phyloP scores from a whole-genome alignment of 2,797 vertebrate genomes.

The Loris lydekkerianus region DNA sequence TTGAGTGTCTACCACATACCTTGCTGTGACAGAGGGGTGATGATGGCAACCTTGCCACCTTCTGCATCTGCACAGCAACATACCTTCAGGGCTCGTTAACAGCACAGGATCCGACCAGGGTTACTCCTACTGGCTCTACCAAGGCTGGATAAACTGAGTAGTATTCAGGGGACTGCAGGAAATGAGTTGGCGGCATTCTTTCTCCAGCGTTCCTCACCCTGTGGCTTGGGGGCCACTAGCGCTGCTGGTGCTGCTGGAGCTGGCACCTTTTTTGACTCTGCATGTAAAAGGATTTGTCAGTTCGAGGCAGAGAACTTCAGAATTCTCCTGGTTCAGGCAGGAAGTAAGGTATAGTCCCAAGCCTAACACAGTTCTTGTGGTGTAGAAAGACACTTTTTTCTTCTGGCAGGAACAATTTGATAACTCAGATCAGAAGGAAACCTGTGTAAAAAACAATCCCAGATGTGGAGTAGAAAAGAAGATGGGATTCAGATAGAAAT shows the following conservation, averaged over 20 bases:
- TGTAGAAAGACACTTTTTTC: not conserved
- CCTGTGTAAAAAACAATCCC: slow-evolving; percentile 3
- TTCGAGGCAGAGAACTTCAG: not conserved
- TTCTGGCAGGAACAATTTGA: slow-evolving; percentile 23
- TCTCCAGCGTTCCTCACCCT: not conserved
- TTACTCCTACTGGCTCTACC: not conserved
- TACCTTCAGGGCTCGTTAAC: not conserved
- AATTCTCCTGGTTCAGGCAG: not conserved
- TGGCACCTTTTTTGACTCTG: not conserved
- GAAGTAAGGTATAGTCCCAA: not conserved
- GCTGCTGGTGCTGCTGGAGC: not conserved
- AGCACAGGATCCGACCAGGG: not conserved
- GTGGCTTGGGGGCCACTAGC: not conserved
- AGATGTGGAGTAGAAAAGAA: not conserved
- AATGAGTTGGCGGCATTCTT: not conserved
- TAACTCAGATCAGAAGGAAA: slow-evolving; percentile 37
- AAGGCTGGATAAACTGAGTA: not conserved
- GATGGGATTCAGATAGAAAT: not conserved
- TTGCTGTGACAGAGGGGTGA: not conserved
- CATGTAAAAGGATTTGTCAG: not conserved
- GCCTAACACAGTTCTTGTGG: not conserved
- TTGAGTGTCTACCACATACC: not conserved
- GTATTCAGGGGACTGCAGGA: not conserved
- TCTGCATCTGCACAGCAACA: not conserved
- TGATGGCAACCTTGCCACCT: not conserved